Conservation (phyloP, 2,113 vertebrate species). For the Pseudois nayaur region DNA sequence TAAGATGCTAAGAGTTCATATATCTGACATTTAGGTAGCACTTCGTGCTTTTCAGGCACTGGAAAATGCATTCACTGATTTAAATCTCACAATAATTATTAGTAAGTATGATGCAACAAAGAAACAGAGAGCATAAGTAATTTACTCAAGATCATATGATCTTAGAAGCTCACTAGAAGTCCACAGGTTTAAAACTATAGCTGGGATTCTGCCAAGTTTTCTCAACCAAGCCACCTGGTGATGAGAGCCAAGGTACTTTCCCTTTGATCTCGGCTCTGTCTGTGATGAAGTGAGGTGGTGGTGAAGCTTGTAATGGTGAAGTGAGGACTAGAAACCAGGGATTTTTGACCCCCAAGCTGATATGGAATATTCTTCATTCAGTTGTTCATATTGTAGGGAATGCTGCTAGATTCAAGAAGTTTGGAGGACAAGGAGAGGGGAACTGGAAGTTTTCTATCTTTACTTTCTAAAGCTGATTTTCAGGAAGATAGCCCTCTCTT, state of each 20-base stretch:
- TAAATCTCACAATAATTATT: not conserved
- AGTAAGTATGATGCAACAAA: not conserved
- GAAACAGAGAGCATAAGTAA: not conserved
- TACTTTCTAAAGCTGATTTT: not conserved
- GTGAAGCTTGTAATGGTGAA: not conserved
- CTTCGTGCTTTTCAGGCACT: not conserved
- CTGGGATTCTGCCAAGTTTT: not conserved
- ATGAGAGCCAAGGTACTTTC: not conserved
- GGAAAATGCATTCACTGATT: not conserved
- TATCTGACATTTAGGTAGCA: not conserved
- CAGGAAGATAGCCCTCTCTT: not conserved
- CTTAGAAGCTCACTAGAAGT: not conserved
- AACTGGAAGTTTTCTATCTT: not conserved
- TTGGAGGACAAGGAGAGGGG: fast-evolving
- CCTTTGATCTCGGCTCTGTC: not conserved
- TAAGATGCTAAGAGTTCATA: not conserved
- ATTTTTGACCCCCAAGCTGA: not conserved
- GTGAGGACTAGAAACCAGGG: not conserved
- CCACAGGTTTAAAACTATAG: not conserved
- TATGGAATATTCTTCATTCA: not conserved
- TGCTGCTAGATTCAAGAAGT: not conserved
- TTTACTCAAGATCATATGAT: not conserved
- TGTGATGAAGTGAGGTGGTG: not conserved
- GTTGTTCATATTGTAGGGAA: not conserved
- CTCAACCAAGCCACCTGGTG: not conserved